Evolutionary conservation across 2,113 vertebrate genomes (phyloP), one percentile per base, ranked within the genome.

Genomic region (zebrafish (Danio rerio)): DNA sequence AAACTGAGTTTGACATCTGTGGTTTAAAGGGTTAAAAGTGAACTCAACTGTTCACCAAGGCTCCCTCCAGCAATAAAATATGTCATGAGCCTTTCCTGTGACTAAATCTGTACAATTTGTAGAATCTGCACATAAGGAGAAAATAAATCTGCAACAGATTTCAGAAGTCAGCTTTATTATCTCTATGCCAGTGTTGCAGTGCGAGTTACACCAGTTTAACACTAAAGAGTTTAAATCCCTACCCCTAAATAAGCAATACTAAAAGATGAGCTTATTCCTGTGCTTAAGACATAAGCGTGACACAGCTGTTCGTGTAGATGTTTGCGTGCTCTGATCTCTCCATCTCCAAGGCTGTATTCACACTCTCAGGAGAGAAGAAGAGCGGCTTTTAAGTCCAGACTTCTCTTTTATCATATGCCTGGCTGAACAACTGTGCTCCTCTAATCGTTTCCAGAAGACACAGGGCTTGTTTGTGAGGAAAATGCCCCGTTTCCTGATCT

Each of bases 391-490:
- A 47, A 42, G 43, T 50, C 80, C 50, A 53, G 50, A 45, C n/a
- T 62, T 77, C 43, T 68, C 80, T 74, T 82, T 82, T 82, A 73
- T 75, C 71, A 56, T 56, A 65, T 9, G 69, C 62, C 65, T 61
- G 55, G n/a, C 20, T 78, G 53, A 11, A 83, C 58, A 56, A 52
- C 55, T 81, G 80, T 61, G 42, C 73, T 86, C 40, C 69, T 53
- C 31, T 88, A 86, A 87, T 84, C 75, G 82, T 78, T 75, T 79
- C 73, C 78, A 85, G 83, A 73, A 65, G 78, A 86, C 68, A 49
- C 68, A 83, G 63, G 40, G 81, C 81, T 84, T 89, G 84, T 88
- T 88, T 87, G 86, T 81, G 86, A 80, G 86, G 78, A 86, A 88
- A 80, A 84, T 86, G 77, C 7, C 78, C 56, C 76, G 84, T 87